These are phyloP conservation scores for Tenthredo distinguenda DNA, from an alignment of 2,888 invertebrate species.

Conservation along the genomic window DNA sequence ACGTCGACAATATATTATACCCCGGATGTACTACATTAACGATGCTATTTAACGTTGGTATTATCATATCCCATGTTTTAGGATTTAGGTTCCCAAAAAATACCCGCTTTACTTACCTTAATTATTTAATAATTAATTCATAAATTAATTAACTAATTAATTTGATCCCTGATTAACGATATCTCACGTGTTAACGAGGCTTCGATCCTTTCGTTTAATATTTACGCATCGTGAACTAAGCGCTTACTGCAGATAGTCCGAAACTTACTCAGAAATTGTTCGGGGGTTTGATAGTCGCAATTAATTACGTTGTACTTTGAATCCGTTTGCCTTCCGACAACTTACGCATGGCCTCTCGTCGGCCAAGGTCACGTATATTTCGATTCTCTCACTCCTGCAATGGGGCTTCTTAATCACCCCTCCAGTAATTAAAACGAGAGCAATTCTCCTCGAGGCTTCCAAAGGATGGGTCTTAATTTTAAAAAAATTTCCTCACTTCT, in stretches of 20 bases:
- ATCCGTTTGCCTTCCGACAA: not conserved
- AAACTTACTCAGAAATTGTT: not conserved
- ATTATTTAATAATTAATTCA: not conserved
- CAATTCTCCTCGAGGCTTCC: constrained; percentile 15
- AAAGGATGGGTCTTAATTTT: constrained; percentile 15
- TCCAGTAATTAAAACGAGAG: constrained; percentile 27
- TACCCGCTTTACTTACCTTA: not conserved
- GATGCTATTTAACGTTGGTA: constrained; percentile 14
- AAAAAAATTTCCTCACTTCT: constrained; percentile 17
- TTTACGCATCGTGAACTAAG: not conserved
- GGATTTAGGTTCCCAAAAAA: not conserved
- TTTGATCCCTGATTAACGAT: constrained; percentile 12
- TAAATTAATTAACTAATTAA: constrained; percentile 14
- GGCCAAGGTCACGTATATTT: not conserved
- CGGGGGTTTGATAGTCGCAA: not conserved
- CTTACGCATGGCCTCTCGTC: not conserved
- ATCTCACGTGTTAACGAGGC: not conserved
- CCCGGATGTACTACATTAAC: constrained; percentile 3
- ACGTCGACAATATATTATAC: constrained; percentile 16
- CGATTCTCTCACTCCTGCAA: not conserved
- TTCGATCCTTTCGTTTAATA: constrained; percentile 9
- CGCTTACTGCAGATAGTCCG: not conserved
- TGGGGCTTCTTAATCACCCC: constrained; percentile 5
- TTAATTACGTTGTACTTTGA: constrained; percentile 26
- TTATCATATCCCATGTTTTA: not conserved